phyloP scores from a whole-genome alignment of 1,140 invertebrate genomes.

The Philopotamus ludificatus region DNA sequence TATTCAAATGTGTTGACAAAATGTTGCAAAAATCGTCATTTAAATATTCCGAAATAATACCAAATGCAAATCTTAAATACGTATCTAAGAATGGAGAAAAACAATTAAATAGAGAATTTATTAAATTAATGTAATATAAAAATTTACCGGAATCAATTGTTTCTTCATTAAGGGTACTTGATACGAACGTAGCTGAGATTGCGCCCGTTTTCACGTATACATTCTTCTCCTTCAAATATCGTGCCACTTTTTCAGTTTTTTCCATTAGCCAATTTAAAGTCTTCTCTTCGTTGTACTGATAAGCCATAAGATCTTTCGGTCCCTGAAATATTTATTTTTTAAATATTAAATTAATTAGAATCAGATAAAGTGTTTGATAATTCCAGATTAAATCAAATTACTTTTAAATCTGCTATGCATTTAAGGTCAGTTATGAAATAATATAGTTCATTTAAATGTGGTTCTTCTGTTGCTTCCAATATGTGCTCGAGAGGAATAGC shows the following conservation, averaged over 20 bases:
- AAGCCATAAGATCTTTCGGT: constrained; percentile 67
- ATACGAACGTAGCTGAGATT: constrained; percentile 70
- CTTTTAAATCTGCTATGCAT: constrained; percentile 66
- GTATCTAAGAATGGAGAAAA: constrained; percentile 62
- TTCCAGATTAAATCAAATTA: constrained; percentile 42
- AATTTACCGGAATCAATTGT: constrained; percentile 50
- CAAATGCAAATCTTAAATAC: constrained; percentile 68
- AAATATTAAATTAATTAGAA: no score
- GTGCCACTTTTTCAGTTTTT: constrained; percentile 64
- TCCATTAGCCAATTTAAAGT: constrained; percentile 69
- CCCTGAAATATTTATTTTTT: constrained; percentile 49
- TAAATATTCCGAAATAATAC: constrained; percentile 69
- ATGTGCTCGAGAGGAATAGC: constrained; percentile 72
- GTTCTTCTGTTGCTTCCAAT: constrained; percentile 48
- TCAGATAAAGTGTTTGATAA: no score
- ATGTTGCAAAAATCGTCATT: constrained; percentile 62
- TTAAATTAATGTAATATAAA: constrained; percentile 7
- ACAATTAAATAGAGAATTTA: no score
- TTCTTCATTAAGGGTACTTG: constrained; percentile 58
- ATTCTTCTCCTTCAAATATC: constrained; percentile 65
- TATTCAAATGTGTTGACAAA: constrained; percentile 61
- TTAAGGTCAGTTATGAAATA: constrained; percentile 52
- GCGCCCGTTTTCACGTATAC: constrained; percentile 69
- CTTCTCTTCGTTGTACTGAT: constrained; percentile 77
- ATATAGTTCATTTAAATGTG: constrained; percentile 48